Evolutionary conservation across 2,797 vertebrate genomes (phyloP).

Genomic region (Acanthurus lineatus): DNA sequence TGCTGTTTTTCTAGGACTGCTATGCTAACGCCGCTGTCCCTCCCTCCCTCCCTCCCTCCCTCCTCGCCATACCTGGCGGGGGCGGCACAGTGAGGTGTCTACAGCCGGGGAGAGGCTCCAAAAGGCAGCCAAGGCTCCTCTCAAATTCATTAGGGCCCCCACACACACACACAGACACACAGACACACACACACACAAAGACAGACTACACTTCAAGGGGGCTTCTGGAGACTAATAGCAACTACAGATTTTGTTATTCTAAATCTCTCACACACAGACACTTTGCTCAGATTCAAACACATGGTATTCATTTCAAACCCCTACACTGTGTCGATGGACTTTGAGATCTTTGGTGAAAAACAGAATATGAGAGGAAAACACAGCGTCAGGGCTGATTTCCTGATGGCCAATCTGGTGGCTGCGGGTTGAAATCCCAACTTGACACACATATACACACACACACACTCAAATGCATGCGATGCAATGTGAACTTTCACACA

Average conservation of each 20-base stretch:
- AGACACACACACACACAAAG: slow-evolving; percentile 28
- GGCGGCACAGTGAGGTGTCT: slow-evolving; percentile 67
- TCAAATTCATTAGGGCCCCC: slow-evolving; percentile 74
- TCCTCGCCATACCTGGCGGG: slow-evolving; percentile 64
- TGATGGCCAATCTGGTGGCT: slow-evolving; percentile 77
- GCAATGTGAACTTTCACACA: slow-evolving; percentile 76
- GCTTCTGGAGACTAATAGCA: slow-evolving; percentile 82
- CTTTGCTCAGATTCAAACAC: slow-evolving; percentile 76
- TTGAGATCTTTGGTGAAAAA: slow-evolving; percentile 82
- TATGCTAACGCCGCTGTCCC: slow-evolving; percentile 55
- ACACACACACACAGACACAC: slow-evolving; percentile 17
- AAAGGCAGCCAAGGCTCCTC: slow-evolving; percentile 63
- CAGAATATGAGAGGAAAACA: slow-evolving; percentile 83
- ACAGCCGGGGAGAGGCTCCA: slow-evolving; percentile 53
- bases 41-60: background rate
- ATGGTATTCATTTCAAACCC: slow-evolving; percentile 83
- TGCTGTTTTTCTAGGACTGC: slow-evolving; percentile 77
- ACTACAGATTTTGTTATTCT: slow-evolving; percentile 85
- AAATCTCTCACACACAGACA: slow-evolving; percentile 72
- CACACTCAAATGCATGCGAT: slow-evolving; percentile 26
- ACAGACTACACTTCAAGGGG: slow-evolving; percentile 66
- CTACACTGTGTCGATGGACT: slow-evolving; percentile 65
- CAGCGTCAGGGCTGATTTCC: slow-evolving; percentile 80
- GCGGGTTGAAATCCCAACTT: slow-evolving; percentile 60
- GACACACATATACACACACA: slow-evolving; percentile 31